A percentile compares a stretch with the other conserved stretches of the same genome.
Conservation (phyloP, 2,113 vertebrate species). For the Opisthocomus hoazin region DNA sequence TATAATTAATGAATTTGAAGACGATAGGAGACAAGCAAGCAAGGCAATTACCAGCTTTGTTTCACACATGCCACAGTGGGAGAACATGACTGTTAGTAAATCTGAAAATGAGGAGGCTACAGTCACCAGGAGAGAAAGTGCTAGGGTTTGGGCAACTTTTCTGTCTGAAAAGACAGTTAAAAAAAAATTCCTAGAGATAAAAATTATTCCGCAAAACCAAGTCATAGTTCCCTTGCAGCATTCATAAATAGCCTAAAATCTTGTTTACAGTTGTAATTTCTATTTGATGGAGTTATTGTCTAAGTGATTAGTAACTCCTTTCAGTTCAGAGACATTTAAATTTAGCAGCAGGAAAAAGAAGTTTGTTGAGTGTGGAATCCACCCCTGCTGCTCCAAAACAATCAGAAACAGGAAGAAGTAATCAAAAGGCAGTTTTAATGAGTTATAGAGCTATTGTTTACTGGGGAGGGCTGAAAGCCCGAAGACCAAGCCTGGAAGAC, state of each 20-base stretch:
- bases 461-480: slow-evolving; percentile 39
- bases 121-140: neutral
- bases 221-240: neutral
- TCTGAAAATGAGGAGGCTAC: neutral
- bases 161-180: neutral
- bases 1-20: neutral
- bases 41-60: neutral
- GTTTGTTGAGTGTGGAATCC: slow-evolving; percentile 64
- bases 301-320: slow-evolving; percentile 2
- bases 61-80: neutral
- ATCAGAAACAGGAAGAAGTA: slow-evolving; percentile 88
- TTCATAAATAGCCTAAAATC: neutral
- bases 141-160: neutral
- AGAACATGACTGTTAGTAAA: neutral
- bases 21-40: neutral
- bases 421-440: slow-evolving; percentile 82
- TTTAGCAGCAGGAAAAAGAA: slow-evolving; percentile 76
- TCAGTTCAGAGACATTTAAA: slow-evolving; percentile 73
- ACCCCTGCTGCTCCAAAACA: slow-evolving; percentile 75
- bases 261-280: slow-evolving; percentile 31
- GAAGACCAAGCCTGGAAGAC: slow-evolving; percentile 43
- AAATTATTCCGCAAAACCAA: neutral
- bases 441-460: slow-evolving; percentile 84
- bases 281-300: neutral
- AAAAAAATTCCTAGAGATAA: neutral